phyloP scores from a whole-genome alignment of 2,113 vertebrate species.

The Capricornis sumatraensis region DNA sequence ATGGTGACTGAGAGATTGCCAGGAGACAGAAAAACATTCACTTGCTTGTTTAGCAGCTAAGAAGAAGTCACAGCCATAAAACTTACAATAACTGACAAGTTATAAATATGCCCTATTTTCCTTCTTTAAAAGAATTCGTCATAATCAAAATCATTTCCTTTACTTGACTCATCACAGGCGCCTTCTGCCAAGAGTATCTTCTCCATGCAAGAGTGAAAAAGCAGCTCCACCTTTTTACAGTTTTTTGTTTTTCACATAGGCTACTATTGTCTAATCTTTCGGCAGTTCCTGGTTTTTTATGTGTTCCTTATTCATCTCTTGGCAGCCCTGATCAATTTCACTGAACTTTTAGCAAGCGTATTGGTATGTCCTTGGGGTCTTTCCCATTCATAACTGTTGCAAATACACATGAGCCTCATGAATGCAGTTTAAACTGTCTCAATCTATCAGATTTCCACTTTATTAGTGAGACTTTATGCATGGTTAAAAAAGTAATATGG shows the following conservation, averaged over 20 bases:
- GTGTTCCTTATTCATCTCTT: constrained; percentile 8
- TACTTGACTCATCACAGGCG: constrained; percentile 20
- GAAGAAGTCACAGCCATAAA: constrained; percentile 23
- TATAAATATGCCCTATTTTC: constrained; percentile 25
- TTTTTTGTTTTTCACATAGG: not conserved
- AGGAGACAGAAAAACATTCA: not conserved
- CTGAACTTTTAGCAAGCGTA: not conserved
- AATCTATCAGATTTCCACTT: not conserved
- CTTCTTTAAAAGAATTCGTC: not conserved
- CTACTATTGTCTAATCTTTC: not conserved
- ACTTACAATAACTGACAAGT: constrained; percentile 29
- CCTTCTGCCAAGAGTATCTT: not conserved
- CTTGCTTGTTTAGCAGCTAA: constrained; percentile 1
- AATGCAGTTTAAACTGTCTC: not conserved
- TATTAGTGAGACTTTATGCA: not conserved
- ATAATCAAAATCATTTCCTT: constrained; percentile 31
- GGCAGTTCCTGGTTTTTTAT: constrained; percentile 3
- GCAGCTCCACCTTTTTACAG: not conserved
- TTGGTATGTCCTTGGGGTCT: not conserved
- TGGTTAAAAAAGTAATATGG: not conserved
- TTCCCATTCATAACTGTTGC: constrained; percentile 7
- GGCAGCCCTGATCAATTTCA: constrained; percentile 17
- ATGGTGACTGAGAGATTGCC: not conserved
- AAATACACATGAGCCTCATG: not conserved
- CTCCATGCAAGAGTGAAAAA: not conserved